phyloP scores from a whole-genome alignment of 30 jellyfish, hydroid and myxozoan genomes.

The Hydractinia echinata region DNA sequence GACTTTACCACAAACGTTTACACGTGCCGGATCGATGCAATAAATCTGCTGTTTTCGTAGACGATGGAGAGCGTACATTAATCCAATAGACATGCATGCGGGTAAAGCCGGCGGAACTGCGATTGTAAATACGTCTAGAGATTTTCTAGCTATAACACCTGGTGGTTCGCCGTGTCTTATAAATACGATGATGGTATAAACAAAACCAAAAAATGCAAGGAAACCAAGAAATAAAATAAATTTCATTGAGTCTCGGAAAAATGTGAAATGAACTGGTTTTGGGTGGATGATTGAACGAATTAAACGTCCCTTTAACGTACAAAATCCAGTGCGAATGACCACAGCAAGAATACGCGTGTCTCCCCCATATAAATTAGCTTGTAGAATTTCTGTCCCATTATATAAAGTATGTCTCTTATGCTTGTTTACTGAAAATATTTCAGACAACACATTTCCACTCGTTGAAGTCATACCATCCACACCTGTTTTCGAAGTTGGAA shows the following conservation, averaged over 20 bases:
- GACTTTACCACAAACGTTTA: constrained; percentile 33
- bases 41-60: constrained; percentile 10
- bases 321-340: constrained; percentile 47
- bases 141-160: not conserved
- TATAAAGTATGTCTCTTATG: constrained; percentile 34
- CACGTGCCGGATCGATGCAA: constrained; percentile 43
- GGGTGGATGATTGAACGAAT: constrained; percentile 38
- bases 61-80: constrained; percentile 26
- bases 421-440: constrained; percentile 11
- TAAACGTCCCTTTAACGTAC: constrained; percentile 38
- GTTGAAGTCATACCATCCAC: constrained; percentile 1
- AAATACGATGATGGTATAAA: constrained; percentile 29
- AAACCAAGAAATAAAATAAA: constrained; percentile 16
- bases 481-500: constrained; percentile 24
- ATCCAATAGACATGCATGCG: constrained; percentile 18
- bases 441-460: not conserved
- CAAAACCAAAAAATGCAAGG: constrained; percentile 33
- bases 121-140: constrained; percentile 28
- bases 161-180: constrained; percentile 12
- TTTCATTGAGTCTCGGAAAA: constrained; percentile 33
- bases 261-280: constrained; percentile 27
- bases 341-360: constrained; percentile 22
- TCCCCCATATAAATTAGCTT: constrained; percentile 20
- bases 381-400: constrained; percentile 48
- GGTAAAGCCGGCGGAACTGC: constrained; percentile 50